phyloP scores from a whole-genome alignment of 2,888 invertebrate genomes.

The Furcula furcula region DNA sequence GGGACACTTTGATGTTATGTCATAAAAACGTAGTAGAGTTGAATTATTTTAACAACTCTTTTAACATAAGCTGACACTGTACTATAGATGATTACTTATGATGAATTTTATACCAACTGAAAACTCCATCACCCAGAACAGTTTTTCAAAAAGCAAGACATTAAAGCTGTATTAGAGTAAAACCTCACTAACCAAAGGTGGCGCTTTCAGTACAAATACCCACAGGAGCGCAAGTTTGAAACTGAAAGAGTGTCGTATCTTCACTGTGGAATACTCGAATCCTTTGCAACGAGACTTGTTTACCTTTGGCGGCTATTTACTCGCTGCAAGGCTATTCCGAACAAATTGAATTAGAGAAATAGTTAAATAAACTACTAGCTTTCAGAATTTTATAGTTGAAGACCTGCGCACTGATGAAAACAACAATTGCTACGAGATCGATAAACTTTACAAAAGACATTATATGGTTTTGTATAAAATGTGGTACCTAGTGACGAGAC shows the following conservation, averaged over 20 bases:
- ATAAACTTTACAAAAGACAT: too few species aligned
- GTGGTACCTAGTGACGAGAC: too few species aligned
- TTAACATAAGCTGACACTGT: too few species aligned
- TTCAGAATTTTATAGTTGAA: neutral
- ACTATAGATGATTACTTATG: too few species aligned
- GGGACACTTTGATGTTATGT: too few species aligned
- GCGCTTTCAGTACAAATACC: neutral
- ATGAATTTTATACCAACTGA: too few species aligned
- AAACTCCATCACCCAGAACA: too few species aligned
- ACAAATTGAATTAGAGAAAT: neutral
- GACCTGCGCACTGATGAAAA: neutral
- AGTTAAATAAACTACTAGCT: neutral
- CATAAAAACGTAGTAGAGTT: too few species aligned
- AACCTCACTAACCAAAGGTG: neutral
- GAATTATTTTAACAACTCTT: too few species aligned
- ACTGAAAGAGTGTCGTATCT: neutral
- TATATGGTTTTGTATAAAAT: too few species aligned
- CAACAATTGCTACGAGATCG: too few species aligned
- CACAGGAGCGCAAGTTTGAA: neutral
- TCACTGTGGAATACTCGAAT: neutral
- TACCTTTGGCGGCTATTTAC: neutral
- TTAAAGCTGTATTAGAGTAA: neutral
- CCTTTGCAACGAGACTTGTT: conserved; percentile 1
- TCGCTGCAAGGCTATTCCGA: neutral
- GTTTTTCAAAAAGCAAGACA: too few species aligned